Base-by-base conservation (phyloP, 2,888 invertebrate genomes). In the Graphium colonna region DNA sequence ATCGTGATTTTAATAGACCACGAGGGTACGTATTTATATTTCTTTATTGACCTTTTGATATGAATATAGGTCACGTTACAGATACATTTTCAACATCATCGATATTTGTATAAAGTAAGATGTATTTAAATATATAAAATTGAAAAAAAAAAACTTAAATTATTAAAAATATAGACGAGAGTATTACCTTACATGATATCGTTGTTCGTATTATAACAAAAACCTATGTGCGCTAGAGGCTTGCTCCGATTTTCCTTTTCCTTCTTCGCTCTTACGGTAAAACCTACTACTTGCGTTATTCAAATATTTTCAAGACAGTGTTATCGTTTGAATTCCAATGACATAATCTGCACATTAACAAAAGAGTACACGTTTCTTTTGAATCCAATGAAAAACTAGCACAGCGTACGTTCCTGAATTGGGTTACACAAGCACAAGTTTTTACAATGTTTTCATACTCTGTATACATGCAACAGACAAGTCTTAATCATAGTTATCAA, bases 401-500 rank as follows among this genome's bases (percentile, higher is more conserved):
- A 44, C 39, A 52, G 33, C 17, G 39, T 26, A 38, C n/a, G n/a
- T n/a, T n/a, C n/a, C n/a, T n/a, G 21, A 12, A 51, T 33, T 21
- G 13, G 36, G 21, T 48, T 53, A 53, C 43, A 39, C 47, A 47
- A 52, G 21, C 17, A 18, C 21, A 26, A 48, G 3, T 45, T 53
- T 48, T 43, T 42, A 18, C n/a, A 9, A 10, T 33, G 40, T 43
- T 49, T 54, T 54, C 44, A 47, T 16, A 44, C 38, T 52, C n/a
- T 21, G 44, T 44, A 43, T 48, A 53, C 39, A 40, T 8, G 39
- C 40, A 54, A 54, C 49, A 33, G 21, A 54, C 53, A 7, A 16
- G 47, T 47, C 17, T 49, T 26, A 53, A 9, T 44, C 31, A 47
- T 42, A 10, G 33, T 17, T 18, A 45, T 13, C 5, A n/a, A n/a